Percentiles rank a stretch among this genome's conserved stretches.
Evolutionary conservation across 2,888 invertebrate species (phyloP).

Genomic region (Dioctria rufipes): DNA sequence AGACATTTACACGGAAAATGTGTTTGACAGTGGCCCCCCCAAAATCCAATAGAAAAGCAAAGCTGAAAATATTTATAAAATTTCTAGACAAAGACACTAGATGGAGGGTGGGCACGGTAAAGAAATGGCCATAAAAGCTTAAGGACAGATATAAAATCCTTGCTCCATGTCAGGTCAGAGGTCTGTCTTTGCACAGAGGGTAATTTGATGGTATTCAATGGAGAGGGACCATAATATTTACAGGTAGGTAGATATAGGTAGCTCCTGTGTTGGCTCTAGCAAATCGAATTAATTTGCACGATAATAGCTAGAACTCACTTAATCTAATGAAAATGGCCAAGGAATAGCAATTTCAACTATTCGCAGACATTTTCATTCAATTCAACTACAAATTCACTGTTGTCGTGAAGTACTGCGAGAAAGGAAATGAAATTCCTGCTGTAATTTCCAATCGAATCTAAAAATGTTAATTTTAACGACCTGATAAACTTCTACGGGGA

Average conservation of each 20-base stretch:
- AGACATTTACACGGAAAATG: background rate
- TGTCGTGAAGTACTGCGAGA: too few species aligned
- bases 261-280: background rate
- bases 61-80: slow-evolving; percentile 21
- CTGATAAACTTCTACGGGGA: too few species aligned
- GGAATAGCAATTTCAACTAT: slow-evolving; percentile 6
- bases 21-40: background rate
- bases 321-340: background rate
- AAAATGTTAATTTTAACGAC: too few species aligned
- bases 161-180: background rate
- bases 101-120: too few species aligned
- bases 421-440: too few species aligned
- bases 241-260: background rate
- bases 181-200: background rate
- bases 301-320: slow-evolving; percentile 8
- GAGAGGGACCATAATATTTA: background rate
- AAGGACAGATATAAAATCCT: slow-evolving; percentile 1
- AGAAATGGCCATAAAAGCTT: background rate
- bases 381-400: background rate
- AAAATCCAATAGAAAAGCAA: background rate
- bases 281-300: slow-evolving; percentile 17
- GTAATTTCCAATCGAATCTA: too few species aligned
- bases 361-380: slow-evolving; percentile 1
- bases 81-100: background rate
- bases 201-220: background rate